Percentiles rank a stretch among this genome's conserved stretches.
Evolutionary conservation across 1,140 invertebrate species (phyloP).

Genomic region (Drosophila ogumai): DNA sequence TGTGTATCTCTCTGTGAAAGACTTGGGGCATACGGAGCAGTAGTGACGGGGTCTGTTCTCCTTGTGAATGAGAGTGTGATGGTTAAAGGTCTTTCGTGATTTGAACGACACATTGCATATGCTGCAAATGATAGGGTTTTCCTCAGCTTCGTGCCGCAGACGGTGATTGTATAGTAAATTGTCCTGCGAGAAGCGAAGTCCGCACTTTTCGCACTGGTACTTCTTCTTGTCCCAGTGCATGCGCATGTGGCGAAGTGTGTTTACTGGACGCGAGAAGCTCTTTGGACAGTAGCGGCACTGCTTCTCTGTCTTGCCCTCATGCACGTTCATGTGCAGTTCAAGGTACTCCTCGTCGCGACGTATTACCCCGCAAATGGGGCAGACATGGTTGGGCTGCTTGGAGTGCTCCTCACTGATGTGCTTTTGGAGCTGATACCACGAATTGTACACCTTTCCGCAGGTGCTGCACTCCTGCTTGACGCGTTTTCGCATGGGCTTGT

Average conservation of each 20-base stretch:
- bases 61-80: slow-evolving; percentile 78
- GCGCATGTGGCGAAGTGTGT: slow-evolving; percentile 79
- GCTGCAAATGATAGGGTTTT: slow-evolving; percentile 79
- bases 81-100: slow-evolving; percentile 79
- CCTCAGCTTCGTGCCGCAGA: slow-evolving; percentile 77
- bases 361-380: slow-evolving; percentile 71
- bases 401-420: slow-evolving; percentile 73
- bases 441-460: slow-evolving; percentile 64
- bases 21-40: slow-evolving; percentile 74
- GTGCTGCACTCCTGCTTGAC: slow-evolving; percentile 61
- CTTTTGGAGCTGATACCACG: slow-evolving; percentile 69
- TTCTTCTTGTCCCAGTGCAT: slow-evolving; percentile 84
- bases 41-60: slow-evolving; percentile 77
- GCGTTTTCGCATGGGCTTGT: slow-evolving; percentile 41
- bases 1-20: slow-evolving; percentile 81
- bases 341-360: slow-evolving; percentile 78
- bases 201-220: slow-evolving; percentile 82
- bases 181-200: slow-evolving; percentile 73
- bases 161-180: slow-evolving; percentile 79
- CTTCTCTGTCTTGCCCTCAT: slow-evolving; percentile 79
- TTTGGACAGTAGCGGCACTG: slow-evolving; percentile 81
- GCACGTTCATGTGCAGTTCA: slow-evolving; percentile 81
- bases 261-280: slow-evolving; percentile 73
- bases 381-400: slow-evolving; percentile 60
- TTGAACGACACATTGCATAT: slow-evolving; percentile 82